phyloP scores from a whole-genome alignment of 2,113 vertebrate genomes.

The Cervus canadensis region DNA sequence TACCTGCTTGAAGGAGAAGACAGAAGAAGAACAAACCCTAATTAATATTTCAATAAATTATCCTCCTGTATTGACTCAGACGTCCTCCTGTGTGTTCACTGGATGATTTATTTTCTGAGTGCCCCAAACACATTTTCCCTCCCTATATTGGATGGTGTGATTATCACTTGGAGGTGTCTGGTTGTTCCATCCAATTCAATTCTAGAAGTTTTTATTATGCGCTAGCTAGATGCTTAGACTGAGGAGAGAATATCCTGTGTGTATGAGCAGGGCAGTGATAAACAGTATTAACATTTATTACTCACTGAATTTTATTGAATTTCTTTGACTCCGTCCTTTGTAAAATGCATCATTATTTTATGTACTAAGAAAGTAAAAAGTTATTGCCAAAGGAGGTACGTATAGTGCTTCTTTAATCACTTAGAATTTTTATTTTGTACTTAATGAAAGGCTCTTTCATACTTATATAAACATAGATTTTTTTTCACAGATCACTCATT shows the following conservation, averaged over 20 bases:
- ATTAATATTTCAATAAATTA: conserved; percentile 69
- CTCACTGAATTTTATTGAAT: neutral
- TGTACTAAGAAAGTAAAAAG: neutral
- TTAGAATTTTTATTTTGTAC: conserved; percentile 22
- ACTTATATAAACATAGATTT: neutral
- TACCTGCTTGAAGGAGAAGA: conserved; percentile 14
- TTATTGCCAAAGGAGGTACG: neutral
- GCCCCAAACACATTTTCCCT: neutral
- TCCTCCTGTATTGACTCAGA: conserved; percentile 27
- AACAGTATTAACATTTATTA: neutral
- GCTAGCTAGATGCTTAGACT: neutral
- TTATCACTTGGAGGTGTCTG: conserved; percentile 9
- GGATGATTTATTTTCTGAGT: conserved; percentile 26
- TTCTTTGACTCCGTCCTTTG: neutral
- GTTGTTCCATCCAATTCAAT: neutral
- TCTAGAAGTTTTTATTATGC: conserved; percentile 24
- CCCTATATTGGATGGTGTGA: neutral
- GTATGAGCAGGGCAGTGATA: neutral
- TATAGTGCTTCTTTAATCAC: neutral
- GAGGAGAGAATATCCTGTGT: neutral
- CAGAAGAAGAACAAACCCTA: conserved; percentile 12
- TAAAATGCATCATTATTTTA: conserved; percentile 40
- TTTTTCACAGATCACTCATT: neutral
- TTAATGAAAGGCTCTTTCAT: neutral
- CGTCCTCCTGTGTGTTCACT: conserved; percentile 1